Evolutionary conservation across 35 echinoderm and acorn worm genomes (phyloP).

Genomic region (Amphiura filiformis): DNA sequence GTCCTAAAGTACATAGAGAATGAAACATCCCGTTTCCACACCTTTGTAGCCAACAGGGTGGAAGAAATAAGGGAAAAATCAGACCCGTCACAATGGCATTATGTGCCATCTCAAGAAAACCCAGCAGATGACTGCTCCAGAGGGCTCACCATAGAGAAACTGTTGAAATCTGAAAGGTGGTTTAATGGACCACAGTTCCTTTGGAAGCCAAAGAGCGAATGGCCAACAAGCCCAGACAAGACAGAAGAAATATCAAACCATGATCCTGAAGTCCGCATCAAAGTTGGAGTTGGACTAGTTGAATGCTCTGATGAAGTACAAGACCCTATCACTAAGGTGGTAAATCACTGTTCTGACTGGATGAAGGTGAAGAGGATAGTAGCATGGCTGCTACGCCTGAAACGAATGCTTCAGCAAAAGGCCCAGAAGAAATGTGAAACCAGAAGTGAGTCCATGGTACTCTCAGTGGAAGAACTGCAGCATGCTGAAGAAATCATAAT

Average conservation of each 20-base stretch:
- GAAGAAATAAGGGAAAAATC: constrained; percentile 23
- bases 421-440: neutral
- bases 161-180: neutral
- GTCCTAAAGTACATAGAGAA: constrained; percentile 47
- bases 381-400: constrained; percentile 25
- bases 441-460: neutral
- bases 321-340: neutral
- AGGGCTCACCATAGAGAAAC: neutral
- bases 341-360: constrained; percentile 25
- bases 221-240: neutral
- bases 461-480: neutral
- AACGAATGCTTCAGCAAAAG: neutral
- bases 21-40: constrained; percentile 44
- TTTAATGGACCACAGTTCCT: constrained; percentile 58
- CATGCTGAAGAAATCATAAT: constrained; percentile 22
- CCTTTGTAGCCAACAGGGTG: constrained; percentile 45
- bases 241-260: neutral
- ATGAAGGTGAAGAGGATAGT: constrained; percentile 8
- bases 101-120: constrained; percentile 32
- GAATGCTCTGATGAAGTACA: neutral
- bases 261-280: neutral
- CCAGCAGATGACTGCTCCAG: constrained; percentile 30
- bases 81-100: constrained; percentile 17
- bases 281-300: neutral
- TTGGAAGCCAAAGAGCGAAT: constrained; percentile 1